These are phyloP conservation scores for Turnix velox DNA, from an alignment of 2,113 vertebrate genomes.

Conservation along the genomic window DNA sequence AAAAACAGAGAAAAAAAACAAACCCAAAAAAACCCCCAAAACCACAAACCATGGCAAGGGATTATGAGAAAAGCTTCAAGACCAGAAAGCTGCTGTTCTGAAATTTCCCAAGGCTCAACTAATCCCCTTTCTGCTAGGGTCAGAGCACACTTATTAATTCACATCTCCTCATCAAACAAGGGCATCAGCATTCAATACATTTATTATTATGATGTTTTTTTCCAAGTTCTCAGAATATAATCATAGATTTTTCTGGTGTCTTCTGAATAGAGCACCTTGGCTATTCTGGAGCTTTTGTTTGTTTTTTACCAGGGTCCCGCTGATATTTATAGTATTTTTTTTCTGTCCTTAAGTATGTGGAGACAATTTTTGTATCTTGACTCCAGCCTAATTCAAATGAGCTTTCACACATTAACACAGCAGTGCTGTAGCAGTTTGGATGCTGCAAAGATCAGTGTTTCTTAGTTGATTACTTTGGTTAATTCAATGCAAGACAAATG, in stretches of 20 bases:
- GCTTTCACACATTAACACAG: neutral
- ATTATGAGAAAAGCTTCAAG: neutral
- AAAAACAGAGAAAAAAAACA: too few species aligned
- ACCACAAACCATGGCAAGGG: too few species aligned
- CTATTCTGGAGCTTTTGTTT: neutral
- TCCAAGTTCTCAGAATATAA: neutral
- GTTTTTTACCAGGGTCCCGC: neutral
- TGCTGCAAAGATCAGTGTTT: neutral
- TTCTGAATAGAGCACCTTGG: neutral
- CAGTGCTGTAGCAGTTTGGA: neutral
- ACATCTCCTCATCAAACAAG: neutral
- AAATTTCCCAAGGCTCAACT: neutral
- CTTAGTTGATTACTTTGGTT: neutral
- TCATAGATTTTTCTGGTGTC: neutral
- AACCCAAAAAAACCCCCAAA: too few species aligned
- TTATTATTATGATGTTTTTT: neutral
- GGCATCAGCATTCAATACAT: neutral
- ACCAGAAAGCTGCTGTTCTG: neutral
- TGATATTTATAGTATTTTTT: neutral
- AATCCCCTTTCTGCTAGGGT: neutral
- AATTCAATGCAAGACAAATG: neutral
- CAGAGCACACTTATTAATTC: neutral
- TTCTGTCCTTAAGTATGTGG: neutral
- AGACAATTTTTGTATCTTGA: neutral
- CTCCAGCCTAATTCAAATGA: neutral